A percentile compares a stretch with the other conserved stretches of the same genome.
phyloP scores from a whole-genome alignment of 2,113 vertebrate genomes.

The Corapipo altera region DNA sequence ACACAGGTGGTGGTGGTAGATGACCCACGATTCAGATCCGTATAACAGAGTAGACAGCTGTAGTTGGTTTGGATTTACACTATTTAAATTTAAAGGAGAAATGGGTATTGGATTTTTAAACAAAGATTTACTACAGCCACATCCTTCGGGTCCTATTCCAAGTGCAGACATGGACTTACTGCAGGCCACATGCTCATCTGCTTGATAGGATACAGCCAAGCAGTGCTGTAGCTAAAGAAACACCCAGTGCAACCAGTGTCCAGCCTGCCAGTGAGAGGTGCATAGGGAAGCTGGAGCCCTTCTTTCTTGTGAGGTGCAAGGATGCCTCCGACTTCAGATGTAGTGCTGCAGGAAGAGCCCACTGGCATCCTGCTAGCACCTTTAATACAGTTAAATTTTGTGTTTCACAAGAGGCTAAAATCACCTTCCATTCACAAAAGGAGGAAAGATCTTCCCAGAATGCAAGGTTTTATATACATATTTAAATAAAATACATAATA shows the following conservation, averaged over 20 bases:
- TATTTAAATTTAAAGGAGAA: neutral
- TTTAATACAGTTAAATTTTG: neutral
- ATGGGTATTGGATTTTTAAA: neutral
- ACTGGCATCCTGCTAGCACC: neutral
- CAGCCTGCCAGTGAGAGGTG: rapidly evolving
- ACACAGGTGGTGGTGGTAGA: too few species aligned
- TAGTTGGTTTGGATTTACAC: neutral
- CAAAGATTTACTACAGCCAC: neutral
- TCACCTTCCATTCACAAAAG: neutral
- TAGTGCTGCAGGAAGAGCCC: neutral
- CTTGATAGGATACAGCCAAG: neutral
- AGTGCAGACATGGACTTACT: neutral
- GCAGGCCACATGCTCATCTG: neutral
- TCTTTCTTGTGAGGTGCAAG: neutral
- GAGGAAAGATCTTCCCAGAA: neutral
- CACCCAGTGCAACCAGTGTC: rapidly evolving
- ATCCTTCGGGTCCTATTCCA: neutral
- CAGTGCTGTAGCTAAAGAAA: neutral
- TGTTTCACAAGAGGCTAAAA: neutral
- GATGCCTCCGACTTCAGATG: neutral
- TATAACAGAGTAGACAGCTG: too few species aligned
- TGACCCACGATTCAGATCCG: too few species aligned
- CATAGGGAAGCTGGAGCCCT: neutral
- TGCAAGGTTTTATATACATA: neutral
- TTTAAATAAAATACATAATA: neutral